Evolutionary conservation across 2,797 vertebrate species (phyloP).

Genomic region (Rhabdophis nuchalis): DNA sequence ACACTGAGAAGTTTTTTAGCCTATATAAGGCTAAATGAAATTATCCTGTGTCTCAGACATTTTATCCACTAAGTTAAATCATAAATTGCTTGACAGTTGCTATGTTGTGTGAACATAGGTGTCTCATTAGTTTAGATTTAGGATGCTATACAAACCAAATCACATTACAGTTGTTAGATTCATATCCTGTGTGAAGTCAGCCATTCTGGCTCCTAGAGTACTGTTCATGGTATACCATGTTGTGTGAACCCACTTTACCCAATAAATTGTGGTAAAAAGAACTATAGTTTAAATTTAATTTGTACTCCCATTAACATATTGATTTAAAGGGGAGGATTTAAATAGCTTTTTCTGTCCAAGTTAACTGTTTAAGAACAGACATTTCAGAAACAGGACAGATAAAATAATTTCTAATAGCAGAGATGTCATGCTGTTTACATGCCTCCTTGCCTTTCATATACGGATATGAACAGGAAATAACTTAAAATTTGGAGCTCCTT

Average conservation of each 20-base stretch:
- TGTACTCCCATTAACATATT: neutral
- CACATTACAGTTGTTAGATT: neutral
- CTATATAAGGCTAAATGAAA: neutral
- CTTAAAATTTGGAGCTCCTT: neutral
- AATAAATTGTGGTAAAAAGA: neutral
- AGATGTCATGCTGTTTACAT: neutral
- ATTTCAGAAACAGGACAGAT: neutral
- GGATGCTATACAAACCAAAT: neutral
- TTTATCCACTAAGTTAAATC: neutral
- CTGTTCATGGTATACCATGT: neutral
- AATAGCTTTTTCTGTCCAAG: neutral
- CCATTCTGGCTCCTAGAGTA: neutral
- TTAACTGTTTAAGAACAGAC: neutral
- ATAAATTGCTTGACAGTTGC: neutral
- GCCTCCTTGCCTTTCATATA: neutral
- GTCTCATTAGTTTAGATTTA: neutral
- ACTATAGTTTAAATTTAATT: neutral
- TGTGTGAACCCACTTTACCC: neutral
- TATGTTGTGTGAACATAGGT: neutral
- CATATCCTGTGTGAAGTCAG: neutral
- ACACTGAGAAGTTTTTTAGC: neutral
- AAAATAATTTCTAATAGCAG: neutral
- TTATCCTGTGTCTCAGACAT: neutral
- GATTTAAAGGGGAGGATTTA: neutral
- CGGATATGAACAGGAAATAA: neutral